A percentile compares a stretch with the other conserved stretches of the same genome.
phyloP scores from a whole-genome alignment of 2,888 invertebrate genomes.

The Chalcis sispes region DNA sequence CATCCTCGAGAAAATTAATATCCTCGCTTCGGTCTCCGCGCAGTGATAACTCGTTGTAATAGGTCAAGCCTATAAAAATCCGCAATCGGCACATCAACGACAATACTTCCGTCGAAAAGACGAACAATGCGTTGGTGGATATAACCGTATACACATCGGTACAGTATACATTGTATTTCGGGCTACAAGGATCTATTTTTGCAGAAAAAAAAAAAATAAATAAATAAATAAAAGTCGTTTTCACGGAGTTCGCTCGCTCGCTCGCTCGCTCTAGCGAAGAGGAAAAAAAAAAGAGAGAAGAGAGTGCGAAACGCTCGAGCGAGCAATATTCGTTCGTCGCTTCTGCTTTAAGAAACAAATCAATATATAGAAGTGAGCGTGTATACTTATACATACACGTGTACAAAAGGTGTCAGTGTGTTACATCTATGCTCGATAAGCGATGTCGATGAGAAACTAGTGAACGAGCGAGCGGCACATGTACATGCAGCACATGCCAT shows the following conservation, averaged over 20 bases:
- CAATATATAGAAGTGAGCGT: conserved; percentile 17
- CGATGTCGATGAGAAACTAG: background rate
- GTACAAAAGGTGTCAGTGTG: too few species aligned
- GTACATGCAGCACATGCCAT: background rate
- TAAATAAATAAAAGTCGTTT: conserved; percentile 36
- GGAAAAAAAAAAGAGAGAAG: background rate
- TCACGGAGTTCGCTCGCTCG: too few species aligned
- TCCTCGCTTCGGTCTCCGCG: too few species aligned
- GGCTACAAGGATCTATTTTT: conserved; percentile 34
- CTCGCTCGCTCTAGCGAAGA: background rate
- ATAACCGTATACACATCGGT: background rate
- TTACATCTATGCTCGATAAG: background rate
- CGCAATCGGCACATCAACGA: too few species aligned
- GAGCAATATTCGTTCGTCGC: conserved; percentile 24
- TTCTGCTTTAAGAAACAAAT: conserved; percentile 42
- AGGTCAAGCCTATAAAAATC: too few species aligned
- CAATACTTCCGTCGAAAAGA: too few species aligned
- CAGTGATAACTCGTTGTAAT: too few species aligned
- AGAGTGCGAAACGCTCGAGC: conserved; percentile 37
- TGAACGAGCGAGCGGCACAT: too few species aligned
- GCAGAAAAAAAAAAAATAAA: too few species aligned
- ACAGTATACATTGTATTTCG: background rate
- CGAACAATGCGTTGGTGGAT: background rate
- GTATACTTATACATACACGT: too few species aligned
- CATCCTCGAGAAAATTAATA: too few species aligned